Evolutionary conservation across 2,888 invertebrate genomes (phyloP), one percentile per base, ranked within the genome.

Genomic region (Lamproptera curius): DNA sequence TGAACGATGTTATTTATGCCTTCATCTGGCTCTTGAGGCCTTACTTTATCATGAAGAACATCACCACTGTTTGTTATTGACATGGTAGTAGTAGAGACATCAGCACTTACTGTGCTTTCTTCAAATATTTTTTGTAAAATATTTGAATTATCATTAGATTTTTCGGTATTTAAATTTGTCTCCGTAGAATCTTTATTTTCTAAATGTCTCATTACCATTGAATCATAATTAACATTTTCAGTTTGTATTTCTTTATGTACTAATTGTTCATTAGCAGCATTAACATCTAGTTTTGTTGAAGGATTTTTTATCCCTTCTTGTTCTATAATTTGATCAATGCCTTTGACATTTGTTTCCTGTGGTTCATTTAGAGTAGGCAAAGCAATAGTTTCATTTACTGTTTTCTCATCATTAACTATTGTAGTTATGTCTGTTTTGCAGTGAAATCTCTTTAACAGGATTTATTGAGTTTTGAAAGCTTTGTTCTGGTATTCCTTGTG

Each of bases 81-180:
- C 17, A 40, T 50, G n/a, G n/a, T n/a, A n/a, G n/a, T n/a, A n/a
- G n/a, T n/a, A 40, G 46, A 42, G 16, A 61, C 59, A 46, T 62
- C 26, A 11, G 16, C 26, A 34, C 54, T 53, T 57, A 56, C 44
- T 54, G 51, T 15, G 16, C 46, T 57, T 56, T 57, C 52, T 42
- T 52, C 54, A 11, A 42, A 50, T 44, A 56, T 54, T 38, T 52
- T 33, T 46, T 54, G 50, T 35, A 36, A 41, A 42, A 38, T 40
- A 46, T 52, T 46, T 14, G 57, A 49, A 31, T 55, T 52, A 41
- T 52, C 46, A 42, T 44, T 43, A 33, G n/a, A n/a, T n/a, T 10
- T 20, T 45, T 39, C 44, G 41, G 48, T 38, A 43, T 45, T 48
- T 44, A 28, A 53, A 39, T 17, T 23, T 11, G 28, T 8, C 16